Percentiles rank a stretch among this genome's conserved stretches.
phyloP scores from a whole-genome alignment of 2,113 vertebrate genomes.

The Brachionichthys hirsutus region DNA sequence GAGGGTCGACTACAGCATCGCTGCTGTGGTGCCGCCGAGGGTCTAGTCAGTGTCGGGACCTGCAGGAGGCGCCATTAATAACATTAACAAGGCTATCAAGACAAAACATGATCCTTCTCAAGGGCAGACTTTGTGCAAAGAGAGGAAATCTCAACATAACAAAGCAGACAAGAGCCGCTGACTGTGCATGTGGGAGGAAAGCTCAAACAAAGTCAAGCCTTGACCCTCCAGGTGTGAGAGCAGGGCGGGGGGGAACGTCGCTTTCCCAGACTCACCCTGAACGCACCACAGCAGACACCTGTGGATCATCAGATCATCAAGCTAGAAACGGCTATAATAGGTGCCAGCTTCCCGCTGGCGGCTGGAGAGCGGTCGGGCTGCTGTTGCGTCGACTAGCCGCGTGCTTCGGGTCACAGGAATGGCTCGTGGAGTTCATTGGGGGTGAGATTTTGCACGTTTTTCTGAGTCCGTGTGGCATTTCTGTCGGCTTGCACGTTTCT shows the following conservation, averaged over 20 bases:
- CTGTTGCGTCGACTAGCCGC: conserved; percentile 4
- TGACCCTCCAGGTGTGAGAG: no score
- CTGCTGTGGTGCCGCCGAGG: conserved; percentile 1
- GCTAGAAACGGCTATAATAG: conserved; percentile 21
- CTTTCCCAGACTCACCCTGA: not conserved
- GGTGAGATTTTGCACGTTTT: conserved; percentile 29
- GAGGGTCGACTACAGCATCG: conserved; percentile 32
- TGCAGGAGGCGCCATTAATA: conserved; percentile 39
- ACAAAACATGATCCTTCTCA: conserved; percentile 9
- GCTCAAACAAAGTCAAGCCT: not conserved
- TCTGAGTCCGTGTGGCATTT: not conserved
- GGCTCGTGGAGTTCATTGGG: conserved; percentile 64
- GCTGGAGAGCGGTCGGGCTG: not conserved
- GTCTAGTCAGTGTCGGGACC: conserved; percentile 7
- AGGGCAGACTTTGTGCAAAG: conserved; percentile 11
- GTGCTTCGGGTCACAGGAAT: conserved; percentile 15
- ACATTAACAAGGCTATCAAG: conserved; percentile 46
- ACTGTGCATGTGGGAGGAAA: not conserved
- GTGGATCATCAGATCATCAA: conserved; percentile 37
- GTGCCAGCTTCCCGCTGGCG: not conserved
- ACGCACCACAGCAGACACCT: conserved; percentile 36
- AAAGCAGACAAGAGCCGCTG: not conserved
- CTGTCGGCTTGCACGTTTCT: not conserved
- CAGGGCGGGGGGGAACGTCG: no score
- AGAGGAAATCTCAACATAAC: conserved; percentile 1